A percentile compares a stretch with the other conserved stretches of the same genome.
Evolutionary conservation across 2,113 vertebrate species (phyloP).

Genomic region (Campylorhamphus procurvoides): DNA sequence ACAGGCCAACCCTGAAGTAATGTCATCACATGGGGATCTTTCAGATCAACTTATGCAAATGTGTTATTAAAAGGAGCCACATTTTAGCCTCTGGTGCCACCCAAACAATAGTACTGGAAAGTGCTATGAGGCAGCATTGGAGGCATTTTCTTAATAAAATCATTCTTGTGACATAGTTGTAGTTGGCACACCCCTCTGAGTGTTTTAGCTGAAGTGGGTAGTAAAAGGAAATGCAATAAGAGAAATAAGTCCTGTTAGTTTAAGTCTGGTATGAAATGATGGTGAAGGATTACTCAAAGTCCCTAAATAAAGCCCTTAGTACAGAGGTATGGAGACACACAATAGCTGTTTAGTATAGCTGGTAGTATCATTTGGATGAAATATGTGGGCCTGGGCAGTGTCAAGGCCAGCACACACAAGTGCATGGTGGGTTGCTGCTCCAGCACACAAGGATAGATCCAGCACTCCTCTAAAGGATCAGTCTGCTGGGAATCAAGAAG

Average conservation of each 20-base stretch:
- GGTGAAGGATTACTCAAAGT: not conserved
- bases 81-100: constrained; percentile 77
- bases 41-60: constrained; percentile 86
- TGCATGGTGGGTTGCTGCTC: accelerated
- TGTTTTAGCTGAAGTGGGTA: constrained; percentile 2
- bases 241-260: constrained; percentile 8
- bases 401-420: not conserved
- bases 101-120: constrained; percentile 79
- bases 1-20: constrained; percentile 76
- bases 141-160: constrained; percentile 74
- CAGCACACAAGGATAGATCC: not conserved
- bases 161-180: constrained; percentile 38
- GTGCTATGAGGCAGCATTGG: constrained; percentile 61
- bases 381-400: not conserved
- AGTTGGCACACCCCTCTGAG: constrained; percentile 25
- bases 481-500: not conserved
- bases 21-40: constrained; percentile 72
- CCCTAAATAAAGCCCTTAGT: not conserved
- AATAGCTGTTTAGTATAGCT: not conserved
- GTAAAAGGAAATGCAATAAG: constrained; percentile 30
- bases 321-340: not conserved
- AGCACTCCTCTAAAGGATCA: not conserved
- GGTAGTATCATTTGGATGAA: not conserved
- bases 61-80: constrained; percentile 76
- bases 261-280: not conserved